These are phyloP conservation scores for Dinomys branickii DNA, from an alignment of 2,113 vertebrate species.

Conservation along the genomic window DNA sequence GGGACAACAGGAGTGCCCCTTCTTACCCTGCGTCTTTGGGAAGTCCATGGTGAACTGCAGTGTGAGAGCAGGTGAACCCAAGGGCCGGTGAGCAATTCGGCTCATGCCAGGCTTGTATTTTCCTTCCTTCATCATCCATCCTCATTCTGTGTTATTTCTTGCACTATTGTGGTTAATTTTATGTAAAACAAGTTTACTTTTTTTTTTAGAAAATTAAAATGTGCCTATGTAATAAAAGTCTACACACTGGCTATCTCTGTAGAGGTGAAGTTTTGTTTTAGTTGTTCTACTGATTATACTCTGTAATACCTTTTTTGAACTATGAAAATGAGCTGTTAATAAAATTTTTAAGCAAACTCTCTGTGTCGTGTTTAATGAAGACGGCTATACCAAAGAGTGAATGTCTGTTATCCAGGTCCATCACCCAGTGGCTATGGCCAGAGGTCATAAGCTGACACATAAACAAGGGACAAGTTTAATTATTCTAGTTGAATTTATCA, in stretches of 20 bases:
- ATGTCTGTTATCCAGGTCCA: not conserved
- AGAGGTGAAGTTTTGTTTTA: slow-evolving; percentile 73
- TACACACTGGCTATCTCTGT: slow-evolving; percentile 87
- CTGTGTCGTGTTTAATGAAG: slow-evolving; percentile 62
- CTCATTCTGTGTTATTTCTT: slow-evolving; percentile 78
- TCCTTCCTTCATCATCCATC: slow-evolving; percentile 34
- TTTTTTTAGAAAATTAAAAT: slow-evolving; percentile 45
- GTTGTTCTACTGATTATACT: slow-evolving; percentile 67
- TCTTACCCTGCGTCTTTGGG: not conserved
- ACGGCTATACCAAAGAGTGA: not conserved
- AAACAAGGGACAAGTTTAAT: slow-evolving; percentile 34
- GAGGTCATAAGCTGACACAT: not conserved
- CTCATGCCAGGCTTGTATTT: slow-evolving; percentile 45
- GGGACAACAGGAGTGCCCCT: not conserved
- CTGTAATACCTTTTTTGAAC: slow-evolving; percentile 75
- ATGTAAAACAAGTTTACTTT: slow-evolving; percentile 83
- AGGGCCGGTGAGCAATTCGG: not conserved
- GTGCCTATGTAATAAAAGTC: slow-evolving; percentile 87
- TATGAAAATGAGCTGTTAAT: slow-evolving; percentile 80
- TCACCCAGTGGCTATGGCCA: not conserved
- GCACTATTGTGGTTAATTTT: slow-evolving; percentile 83
- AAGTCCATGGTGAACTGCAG: not conserved
- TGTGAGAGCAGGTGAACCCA: not conserved
- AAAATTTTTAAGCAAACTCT: slow-evolving; percentile 75
- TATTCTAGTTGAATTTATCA: slow-evolving; percentile 12